Base-by-base conservation (phyloP, 2,888 invertebrate genomes). In the Drosophila demipolita region DNA sequence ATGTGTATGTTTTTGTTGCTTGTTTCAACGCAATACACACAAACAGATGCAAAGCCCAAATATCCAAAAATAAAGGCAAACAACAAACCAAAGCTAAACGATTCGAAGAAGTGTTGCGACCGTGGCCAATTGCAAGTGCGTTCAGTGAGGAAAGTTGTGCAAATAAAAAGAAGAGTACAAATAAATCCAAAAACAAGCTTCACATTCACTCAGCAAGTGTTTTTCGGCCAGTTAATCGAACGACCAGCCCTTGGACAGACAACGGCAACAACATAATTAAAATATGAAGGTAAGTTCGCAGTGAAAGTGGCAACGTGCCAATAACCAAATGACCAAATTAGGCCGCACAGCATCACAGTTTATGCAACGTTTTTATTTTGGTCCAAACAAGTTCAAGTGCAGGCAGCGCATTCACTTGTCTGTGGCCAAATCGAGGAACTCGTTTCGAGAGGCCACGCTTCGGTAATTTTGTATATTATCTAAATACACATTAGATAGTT, bases 331-430 rank as follows among this genome's bases (percentile, higher is more conserved):
- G 72, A 75, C 80, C 83, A 82, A 80, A 82, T 80, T 73, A 64
- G 73, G 65, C 60, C 68, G 59, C 26, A 36, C 68, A 20, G 54
- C 20, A 29, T 15, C 15, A 23, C 45, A 11, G 60, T 71, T 83
- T 89, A 83, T 85, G 87, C 89, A 89, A 85, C 67, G 29, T 11
- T 26, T 29, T 72, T 62, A 62, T 74, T 69, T 54, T 68, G 48
- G 55, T 38, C 38, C 49, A 73, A 86, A 83, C 90, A 90, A 87
- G 87, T 87, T 87, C 90, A 87, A 87, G 87, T 88, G 90, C 90
- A 90, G 64, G 38, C 52, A 33, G 32, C 58, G 58, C 67, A 76
- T 80, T 84, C 82, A 86, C 66, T 57, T 73, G 23, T 17, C 49
- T 49, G 15, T 26, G 17, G 42, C 58, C 66, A 65, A 74, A 62